phyloP scores from a whole-genome alignment of 2,888 invertebrate genomes.

The Drosophila engyochracea region DNA sequence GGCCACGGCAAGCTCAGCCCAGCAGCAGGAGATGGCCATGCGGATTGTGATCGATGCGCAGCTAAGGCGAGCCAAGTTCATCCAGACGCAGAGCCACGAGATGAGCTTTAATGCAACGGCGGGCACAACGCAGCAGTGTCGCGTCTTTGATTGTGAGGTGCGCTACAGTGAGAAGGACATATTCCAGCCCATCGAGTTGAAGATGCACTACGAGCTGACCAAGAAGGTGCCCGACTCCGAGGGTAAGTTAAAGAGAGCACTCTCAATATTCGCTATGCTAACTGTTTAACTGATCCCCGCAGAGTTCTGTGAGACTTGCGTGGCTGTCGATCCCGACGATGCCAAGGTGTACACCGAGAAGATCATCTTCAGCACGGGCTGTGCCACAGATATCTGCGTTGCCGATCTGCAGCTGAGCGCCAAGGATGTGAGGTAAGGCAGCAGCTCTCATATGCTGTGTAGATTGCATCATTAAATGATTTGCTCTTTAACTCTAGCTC shows the following conservation, averaged over 20 bases:
- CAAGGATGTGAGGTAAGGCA: slow-evolving; percentile 72
- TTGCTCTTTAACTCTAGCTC: slow-evolving; percentile 56
- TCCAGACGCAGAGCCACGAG: slow-evolving; percentile 75
- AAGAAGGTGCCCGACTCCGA: slow-evolving; percentile 82
- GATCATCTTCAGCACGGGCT: slow-evolving; percentile 85
- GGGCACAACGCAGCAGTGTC: slow-evolving; percentile 75
- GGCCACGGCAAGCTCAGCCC: slow-evolving; percentile 61
- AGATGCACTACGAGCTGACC: slow-evolving; percentile 83
- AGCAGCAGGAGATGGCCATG: slow-evolving; percentile 79
- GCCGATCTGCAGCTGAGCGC: slow-evolving; percentile 83
- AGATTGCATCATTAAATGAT: not conserved
- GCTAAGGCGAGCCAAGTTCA: slow-evolving; percentile 82
- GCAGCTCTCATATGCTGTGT: not conserved
- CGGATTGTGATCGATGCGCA: slow-evolving; percentile 82
- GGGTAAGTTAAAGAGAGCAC: slow-evolving; percentile 58
- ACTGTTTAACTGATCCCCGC: not conserved
- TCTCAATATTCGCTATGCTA: not conserved
- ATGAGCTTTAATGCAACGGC: slow-evolving; percentile 78
- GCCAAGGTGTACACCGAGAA: slow-evolving; percentile 80
- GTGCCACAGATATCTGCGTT: slow-evolving; percentile 83
- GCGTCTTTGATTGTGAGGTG: slow-evolving; percentile 80
- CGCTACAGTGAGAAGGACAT: slow-evolving; percentile 84
- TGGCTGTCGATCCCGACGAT: slow-evolving; percentile 84
- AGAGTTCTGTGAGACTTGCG: slow-evolving; percentile 85
- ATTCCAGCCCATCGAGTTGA: slow-evolving; percentile 84